These are phyloP conservation scores for Agrochola lota DNA, from an alignment of 2,888 invertebrate species.

Conservation along the genomic window DNA sequence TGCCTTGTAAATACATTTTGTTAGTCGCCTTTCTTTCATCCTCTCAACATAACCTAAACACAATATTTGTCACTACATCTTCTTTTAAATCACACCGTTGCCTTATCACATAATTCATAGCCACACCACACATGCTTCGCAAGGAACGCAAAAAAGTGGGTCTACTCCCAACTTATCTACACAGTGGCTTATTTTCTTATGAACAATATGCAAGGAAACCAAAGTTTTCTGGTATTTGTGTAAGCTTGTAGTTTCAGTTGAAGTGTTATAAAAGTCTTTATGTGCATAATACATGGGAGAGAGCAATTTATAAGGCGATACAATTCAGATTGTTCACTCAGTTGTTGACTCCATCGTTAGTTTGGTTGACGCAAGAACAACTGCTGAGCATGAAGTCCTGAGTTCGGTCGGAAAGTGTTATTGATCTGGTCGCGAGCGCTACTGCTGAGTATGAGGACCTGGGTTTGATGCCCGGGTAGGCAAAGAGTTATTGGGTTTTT, in stretches of 20 bases:
- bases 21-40: no score
- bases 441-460: no score
- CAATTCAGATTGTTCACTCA: not conserved
- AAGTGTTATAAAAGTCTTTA: conserved; percentile 23
- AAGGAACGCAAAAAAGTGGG: not conserved
- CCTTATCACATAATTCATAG: no score
- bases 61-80: no score
- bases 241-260: conserved; percentile 19
- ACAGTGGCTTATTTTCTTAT: not conserved
- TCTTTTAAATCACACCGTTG: no score
- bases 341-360: not conserved
- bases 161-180: conserved; percentile 17
- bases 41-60: no score
- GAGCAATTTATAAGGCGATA: not conserved
- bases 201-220: conserved; percentile 11
- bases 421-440: no score
- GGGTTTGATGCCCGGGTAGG: no score
- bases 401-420: not conserved
- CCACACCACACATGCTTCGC: no score
- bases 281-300: not conserved
- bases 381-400: not conserved
- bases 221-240: conserved; percentile 34
- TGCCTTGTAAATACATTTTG: no score
- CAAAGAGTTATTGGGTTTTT: no score
- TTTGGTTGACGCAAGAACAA: not conserved